phyloP scores from a whole-genome alignment of 2,888 invertebrate genomes.

The Volucella bombylans region DNA sequence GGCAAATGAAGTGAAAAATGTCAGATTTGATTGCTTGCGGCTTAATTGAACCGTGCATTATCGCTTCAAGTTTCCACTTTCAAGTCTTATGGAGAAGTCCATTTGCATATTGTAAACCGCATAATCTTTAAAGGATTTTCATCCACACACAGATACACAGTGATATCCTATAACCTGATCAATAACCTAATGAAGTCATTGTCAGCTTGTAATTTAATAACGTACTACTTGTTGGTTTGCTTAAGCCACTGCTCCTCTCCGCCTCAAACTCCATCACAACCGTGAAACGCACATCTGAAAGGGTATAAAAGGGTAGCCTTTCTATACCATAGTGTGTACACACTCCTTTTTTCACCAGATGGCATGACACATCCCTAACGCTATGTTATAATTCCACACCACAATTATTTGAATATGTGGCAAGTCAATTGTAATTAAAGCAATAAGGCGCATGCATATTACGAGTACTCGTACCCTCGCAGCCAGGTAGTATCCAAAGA shows the following conservation, averaged over 20 bases:
- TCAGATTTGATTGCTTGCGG: conserved; percentile 57
- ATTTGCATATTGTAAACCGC: conserved; percentile 28
- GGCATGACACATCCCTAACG: conserved; percentile 32
- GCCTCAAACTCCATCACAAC: conserved; percentile 28
- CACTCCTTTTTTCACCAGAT: conserved; percentile 3
- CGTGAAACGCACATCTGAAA: background rate
- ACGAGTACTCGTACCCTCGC: background rate
- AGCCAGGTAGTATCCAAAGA: background rate
- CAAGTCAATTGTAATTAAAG: conserved; percentile 52
- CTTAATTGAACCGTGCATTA: conserved; percentile 43
- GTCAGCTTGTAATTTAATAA: conserved; percentile 65
- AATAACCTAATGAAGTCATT: conserved; percentile 62
- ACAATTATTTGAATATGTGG: conserved; percentile 60
- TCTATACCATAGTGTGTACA: background rate
- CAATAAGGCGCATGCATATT: conserved; percentile 14
- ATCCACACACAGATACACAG: conserved; percentile 12
- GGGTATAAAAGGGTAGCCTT: conserved; percentile 23
- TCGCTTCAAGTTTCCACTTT: conserved; percentile 55
- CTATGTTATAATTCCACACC: conserved; percentile 31
- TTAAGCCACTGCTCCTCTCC: background rate
- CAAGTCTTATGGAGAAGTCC: conserved; percentile 29
- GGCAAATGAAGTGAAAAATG: conserved; percentile 36
- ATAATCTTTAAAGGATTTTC: conserved; percentile 34
- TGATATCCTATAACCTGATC: conserved; percentile 38
- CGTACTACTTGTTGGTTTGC: conserved; percentile 25